Percentiles rank a stretch among this genome's conserved stretches.
phyloP scores from a whole-genome alignment of 2,888 invertebrate species.

The Platycheirus rosarum region DNA sequence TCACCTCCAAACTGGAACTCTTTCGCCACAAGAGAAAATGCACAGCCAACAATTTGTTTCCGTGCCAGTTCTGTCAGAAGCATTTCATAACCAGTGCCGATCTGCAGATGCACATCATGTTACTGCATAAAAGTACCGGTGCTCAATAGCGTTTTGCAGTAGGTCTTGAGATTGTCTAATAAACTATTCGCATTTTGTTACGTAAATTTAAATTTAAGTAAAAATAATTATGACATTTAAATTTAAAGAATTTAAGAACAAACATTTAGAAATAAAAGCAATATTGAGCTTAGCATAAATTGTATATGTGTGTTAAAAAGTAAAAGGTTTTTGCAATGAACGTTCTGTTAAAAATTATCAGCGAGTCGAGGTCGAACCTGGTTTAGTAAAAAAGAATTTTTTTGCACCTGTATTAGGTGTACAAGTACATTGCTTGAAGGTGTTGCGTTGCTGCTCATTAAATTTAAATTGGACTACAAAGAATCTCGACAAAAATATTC shows the following conservation, averaged over 20 bases:
- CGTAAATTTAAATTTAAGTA: not conserved
- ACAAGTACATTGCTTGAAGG: too few species aligned
- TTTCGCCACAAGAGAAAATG: conserved; percentile 76
- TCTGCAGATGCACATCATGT: conserved; percentile 75
- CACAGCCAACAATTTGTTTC: conserved; percentile 74
- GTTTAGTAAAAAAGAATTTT: too few species aligned
- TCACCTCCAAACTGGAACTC: conserved; percentile 75
- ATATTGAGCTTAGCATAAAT: conserved; percentile 12
- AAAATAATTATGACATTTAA: not conserved
- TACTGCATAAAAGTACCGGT: conserved; percentile 70
- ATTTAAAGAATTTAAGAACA: not conserved
- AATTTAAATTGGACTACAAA: too few species aligned
- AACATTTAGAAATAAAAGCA: conserved; percentile 12
- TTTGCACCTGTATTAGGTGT: too few species aligned
- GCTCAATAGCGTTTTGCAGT: conserved; percentile 19
- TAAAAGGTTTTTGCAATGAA: too few species aligned
- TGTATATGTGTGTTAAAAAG: too few species aligned
- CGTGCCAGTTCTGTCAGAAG: conserved; percentile 75
- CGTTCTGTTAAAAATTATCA: too few species aligned
- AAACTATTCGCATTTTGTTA: conserved; percentile 17
- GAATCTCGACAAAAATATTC: too few species aligned
- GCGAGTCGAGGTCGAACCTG: too few species aligned
- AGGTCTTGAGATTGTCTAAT: not conserved
- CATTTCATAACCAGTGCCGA: conserved; percentile 75
- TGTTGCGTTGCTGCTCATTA: too few species aligned